These are phyloP conservation scores for Orchesellides sinensis DNA, from an alignment of 2,888 invertebrate species.

Conservation along the genomic window DNA sequence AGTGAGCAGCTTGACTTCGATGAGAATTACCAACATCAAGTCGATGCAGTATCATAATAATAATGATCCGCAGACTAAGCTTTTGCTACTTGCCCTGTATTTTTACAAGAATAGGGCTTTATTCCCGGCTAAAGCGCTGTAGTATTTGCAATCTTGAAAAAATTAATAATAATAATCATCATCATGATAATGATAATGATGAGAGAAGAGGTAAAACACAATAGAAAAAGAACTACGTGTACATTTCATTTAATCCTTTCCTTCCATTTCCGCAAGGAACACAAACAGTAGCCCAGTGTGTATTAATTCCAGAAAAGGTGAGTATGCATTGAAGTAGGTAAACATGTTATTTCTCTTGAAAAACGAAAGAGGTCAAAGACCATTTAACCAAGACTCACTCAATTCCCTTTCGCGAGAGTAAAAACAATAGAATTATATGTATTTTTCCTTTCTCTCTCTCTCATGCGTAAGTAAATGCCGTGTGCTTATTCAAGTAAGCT, in stretches of 20 bases:
- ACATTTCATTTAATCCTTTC: not conserved
- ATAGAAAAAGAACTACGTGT: not conserved
- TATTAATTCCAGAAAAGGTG: too few species aligned
- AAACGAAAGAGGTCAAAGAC: not conserved
- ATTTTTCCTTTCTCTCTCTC: not conserved
- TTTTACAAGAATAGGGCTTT: too few species aligned
- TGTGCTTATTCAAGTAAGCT: not conserved
- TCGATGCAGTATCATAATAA: too few species aligned
- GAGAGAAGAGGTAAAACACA: not conserved
- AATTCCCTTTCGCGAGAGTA: not conserved
- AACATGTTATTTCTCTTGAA: too few species aligned
- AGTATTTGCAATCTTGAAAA: too few species aligned
- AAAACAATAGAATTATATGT: conserved; percentile 23
- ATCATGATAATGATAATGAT: not conserved
- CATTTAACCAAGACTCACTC: not conserved
- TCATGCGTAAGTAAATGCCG: not conserved
- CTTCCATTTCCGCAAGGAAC: not conserved
- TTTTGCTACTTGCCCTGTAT: too few species aligned
- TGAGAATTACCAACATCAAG: too few species aligned
- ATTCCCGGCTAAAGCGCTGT: too few species aligned
- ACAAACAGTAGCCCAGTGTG: too few species aligned
- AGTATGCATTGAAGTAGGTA: too few species aligned
- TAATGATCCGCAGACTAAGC: too few species aligned
- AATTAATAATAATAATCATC: not conserved
- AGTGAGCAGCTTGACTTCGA: not conserved